Evolutionary conservation across 2,797 vertebrate genomes (phyloP), one percentile per base, ranked within the genome.

Genomic region (Allobates femoralis): DNA sequence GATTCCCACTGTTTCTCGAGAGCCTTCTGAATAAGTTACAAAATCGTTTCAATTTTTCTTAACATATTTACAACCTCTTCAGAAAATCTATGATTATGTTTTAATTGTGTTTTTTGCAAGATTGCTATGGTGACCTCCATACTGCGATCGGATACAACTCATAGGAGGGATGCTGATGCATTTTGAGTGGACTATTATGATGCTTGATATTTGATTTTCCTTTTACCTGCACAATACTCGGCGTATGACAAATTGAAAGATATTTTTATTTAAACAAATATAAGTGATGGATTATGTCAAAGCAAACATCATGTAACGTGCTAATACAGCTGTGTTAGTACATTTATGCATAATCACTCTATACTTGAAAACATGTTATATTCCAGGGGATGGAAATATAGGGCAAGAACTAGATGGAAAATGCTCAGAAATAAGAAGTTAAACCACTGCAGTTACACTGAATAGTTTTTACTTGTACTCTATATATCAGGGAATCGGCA

Each of bases 91-190:
- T 79, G 60, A 85, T 85, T 85, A 79, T 79, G 30, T 71, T 79
- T 85, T 79, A 85, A 79, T 71, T 85, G 50, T 85, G 76, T 46
- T 71, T 79, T 79, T 69, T 79, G 76, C 51, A 37, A 73, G 64
- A 71, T 85, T 85, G 51, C 76, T 73, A 56, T 71, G 64, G 66
- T 79, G 64, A 79, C 84, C 64, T 64, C 71, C 23, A 37, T 23
- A 23, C 64, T 71, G 64, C 51, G 71, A 64, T 73, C 64, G 14
- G 76, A n/a, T 37, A 79, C 28, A 71, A 71, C n/a, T 55, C 32
- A 85, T 55, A 26, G 30, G 62, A 16, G 34, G 53, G 26, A 30
- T 37, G 28, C 55, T 60, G 76, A 71, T 79, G 66, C 34, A 67
- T 67, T 56, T 79, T 32, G 79, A 85, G 55, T 85, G 83, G 50